These are phyloP conservation scores for Tachina fera DNA, from an alignment of 2,888 invertebrate species.

Conservation along the genomic window DNA sequence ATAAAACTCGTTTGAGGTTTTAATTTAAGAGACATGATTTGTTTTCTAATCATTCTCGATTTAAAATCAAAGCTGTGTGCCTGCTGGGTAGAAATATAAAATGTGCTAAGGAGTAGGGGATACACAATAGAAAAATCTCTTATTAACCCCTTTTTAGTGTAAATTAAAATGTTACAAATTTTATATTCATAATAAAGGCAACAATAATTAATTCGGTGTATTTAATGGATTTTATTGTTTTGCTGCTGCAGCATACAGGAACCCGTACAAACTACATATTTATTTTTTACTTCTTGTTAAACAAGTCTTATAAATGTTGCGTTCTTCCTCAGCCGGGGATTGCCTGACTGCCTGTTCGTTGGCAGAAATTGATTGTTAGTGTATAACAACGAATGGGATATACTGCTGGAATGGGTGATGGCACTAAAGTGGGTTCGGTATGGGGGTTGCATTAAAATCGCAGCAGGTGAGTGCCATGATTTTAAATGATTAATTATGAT, in stretches of 20 bases:
- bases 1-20: too few relatives aligned
- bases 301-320: slow-evolving; percentile 63
- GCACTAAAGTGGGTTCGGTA: background rate
- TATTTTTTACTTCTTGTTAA: slow-evolving; percentile 53
- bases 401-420: background rate
- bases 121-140: slow-evolving; percentile 51
- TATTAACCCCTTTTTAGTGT: slow-evolving; percentile 68
- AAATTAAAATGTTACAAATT: slow-evolving; percentile 63
- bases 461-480: slow-evolving; percentile 65
- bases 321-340: background rate
- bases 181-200: slow-evolving; percentile 53
- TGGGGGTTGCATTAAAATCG: slow-evolving; percentile 25
- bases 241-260: slow-evolving; percentile 1
- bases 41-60: too few relatives aligned
- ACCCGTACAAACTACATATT: slow-evolving; percentile 19
- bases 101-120: background rate
- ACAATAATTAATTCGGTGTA: slow-evolving; percentile 81
- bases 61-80: too few relatives aligned
- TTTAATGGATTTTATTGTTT: slow-evolving; percentile 75
- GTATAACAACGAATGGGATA: background rate
- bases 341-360: background rate
- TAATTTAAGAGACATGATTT: too few relatives aligned
- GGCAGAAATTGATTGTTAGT: slow-evolving; percentile 23
- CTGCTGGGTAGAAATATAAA: background rate
- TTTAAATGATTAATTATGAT: slow-evolving; percentile 67